Base-by-base conservation (phyloP, 2,888 invertebrate species). In the Lomographa bimaculata region DNA sequence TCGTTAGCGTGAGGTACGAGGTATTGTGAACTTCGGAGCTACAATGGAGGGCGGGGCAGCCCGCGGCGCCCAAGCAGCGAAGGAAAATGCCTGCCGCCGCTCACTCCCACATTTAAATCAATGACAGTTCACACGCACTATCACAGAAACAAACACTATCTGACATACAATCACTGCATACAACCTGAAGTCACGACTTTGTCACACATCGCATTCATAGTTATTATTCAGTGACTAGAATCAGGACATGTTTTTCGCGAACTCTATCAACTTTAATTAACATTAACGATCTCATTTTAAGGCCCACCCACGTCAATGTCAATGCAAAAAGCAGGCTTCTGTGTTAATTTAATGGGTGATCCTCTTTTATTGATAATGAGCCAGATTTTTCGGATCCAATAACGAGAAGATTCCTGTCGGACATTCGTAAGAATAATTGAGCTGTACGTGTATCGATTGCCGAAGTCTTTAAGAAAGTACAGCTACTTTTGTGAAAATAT, bases 1-100 rank as follows among this genome's bases (percentile, higher is more conserved):
- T 89, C 85, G 89, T 89, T 89, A 89, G 87, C 69, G 77, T 86
- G 83, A 89, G 55, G 83, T 80, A 87, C 82, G 85, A 77, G 50
- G 79, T 74, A 87, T 87, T 87, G 87, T 87, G 62, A 78, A 24
- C 26, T 29, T 23, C 32, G 58, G 17, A 27, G 72, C 53, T 64
- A 80, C 87, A 86, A 87, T 87, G 84, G 84, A 67, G 59, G 79
- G 89, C 83, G 86, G 78, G 53, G 60, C 73, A 47, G 72, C 83
- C 79, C 34, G 70, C 64, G 83, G 80, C 81, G 75, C 70, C 63
- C 65, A 64, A 58, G 60, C 61, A 54, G 54, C 65, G 65, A 68
- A 71, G 71, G 70, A 36, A 75, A 72, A 71, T 57, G 60, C 56
- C 59, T 33, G 34, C 33, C 20, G 8, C 34, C 30, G 61, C 39